Conservation (phyloP, 2,797 vertebrate species). For the Gallinago stenura region DNA sequence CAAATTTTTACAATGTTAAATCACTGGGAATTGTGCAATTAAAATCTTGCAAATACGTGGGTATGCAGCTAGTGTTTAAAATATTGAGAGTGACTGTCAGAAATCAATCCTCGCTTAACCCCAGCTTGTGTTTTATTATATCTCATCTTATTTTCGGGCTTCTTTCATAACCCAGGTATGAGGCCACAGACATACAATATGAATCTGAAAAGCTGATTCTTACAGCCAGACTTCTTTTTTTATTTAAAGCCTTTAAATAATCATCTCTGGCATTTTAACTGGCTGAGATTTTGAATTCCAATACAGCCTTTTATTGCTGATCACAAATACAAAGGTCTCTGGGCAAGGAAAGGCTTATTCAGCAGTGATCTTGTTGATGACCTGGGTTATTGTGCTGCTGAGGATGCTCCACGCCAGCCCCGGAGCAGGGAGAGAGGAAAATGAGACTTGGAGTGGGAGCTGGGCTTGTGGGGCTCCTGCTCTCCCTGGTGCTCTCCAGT, state of each 20-base stretch:
- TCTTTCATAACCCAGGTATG: conserved; percentile 28
- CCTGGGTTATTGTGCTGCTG: background rate
- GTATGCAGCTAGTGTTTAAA: background rate
- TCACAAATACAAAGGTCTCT: conserved; percentile 35
- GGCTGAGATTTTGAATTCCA: conserved; percentile 33
- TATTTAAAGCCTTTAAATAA: conserved; percentile 53
- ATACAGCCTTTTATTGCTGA: conserved; percentile 40
- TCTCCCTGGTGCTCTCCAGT: background rate
- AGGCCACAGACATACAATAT: background rate
- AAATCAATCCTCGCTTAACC: conserved; percentile 1
- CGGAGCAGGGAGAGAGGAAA: background rate
- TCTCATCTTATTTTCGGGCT: conserved; percentile 33
- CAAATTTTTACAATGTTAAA: background rate
- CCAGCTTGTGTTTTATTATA: conserved; percentile 24
- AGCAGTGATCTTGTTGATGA: background rate
- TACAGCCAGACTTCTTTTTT: background rate
- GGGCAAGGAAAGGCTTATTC: conserved; percentile 35
- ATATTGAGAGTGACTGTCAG: background rate
- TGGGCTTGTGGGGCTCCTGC: background rate
- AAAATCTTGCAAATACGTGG: background rate
- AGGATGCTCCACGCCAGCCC: background rate
- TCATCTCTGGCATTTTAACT: conserved; percentile 48
- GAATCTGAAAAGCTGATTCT: conserved; percentile 22
- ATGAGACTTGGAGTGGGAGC: background rate
- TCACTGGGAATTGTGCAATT: background rate